These are phyloP conservation scores for Macrobrachium nipponense DNA, from an alignment of 1,140 invertebrate genomes.

Conservation along the genomic window DNA sequence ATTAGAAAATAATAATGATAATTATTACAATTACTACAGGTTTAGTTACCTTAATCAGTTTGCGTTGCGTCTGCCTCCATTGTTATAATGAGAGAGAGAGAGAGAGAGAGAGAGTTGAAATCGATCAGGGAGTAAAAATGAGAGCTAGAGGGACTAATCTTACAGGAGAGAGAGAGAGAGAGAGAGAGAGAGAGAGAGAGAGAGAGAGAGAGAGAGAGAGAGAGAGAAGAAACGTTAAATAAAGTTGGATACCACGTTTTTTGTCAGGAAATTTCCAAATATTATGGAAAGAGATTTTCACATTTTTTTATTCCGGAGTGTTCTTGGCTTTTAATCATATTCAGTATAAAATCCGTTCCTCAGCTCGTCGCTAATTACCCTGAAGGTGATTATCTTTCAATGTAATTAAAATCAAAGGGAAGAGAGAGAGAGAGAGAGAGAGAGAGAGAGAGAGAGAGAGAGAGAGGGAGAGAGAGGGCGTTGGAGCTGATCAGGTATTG, in stretches of 20 bases:
- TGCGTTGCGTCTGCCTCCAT: too few species aligned
- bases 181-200: slow-evolving; percentile 12
- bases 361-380: too few species aligned
- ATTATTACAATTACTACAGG: too few species aligned
- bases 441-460: neutral
- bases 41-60: too few species aligned
- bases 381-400: neutral
- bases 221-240: neutral
- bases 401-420: neutral
- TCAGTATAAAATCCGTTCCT: too few species aligned
- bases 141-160: slow-evolving; percentile 9
- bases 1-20: too few species aligned
- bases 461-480: neutral
- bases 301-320: neutral
- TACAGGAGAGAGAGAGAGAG: slow-evolving; percentile 34
- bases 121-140: neutral
- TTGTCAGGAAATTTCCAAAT: too few species aligned
- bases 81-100: neutral
- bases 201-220: slow-evolving; percentile 16
- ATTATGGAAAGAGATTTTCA: neutral
- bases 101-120: slow-evolving; percentile 13
- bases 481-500: neutral
- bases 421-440: too few species aligned
- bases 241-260: too few species aligned
- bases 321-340: too few species aligned